phyloP scores from a whole-genome alignment of 2,797 vertebrate species.

The Hylomyscus alleni region DNA sequence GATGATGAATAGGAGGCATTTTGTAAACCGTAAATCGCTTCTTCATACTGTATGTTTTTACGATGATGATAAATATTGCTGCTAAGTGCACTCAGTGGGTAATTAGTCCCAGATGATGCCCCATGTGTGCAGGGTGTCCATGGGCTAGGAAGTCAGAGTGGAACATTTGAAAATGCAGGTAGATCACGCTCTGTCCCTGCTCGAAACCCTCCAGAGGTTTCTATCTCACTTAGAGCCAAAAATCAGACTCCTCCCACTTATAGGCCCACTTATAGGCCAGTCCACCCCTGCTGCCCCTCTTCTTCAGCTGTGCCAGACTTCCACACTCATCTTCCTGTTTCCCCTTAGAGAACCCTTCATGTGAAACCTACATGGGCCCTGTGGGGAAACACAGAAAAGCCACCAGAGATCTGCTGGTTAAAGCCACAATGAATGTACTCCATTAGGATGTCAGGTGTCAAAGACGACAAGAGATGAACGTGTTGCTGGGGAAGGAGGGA shows the following conservation, averaged over 20 bases:
- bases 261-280: too few species aligned
- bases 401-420: background rate
- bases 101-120: conserved; percentile 76
- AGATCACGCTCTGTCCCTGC: background rate
- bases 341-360: background rate
- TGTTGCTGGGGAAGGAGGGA: rapidly evolving
- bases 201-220: background rate
- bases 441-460: background rate
- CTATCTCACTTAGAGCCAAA: background rate
- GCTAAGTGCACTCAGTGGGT: conserved; percentile 60
- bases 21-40: conserved; percentile 45
- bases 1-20: conserved; percentile 46
- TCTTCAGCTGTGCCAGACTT: background rate
- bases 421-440: background rate
- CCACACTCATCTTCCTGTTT: background rate
- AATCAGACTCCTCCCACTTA: background rate
- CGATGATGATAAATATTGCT: conserved; percentile 77
- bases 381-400: background rate
- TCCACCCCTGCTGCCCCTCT: background rate
- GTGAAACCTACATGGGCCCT: background rate
- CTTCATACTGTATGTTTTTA: conserved; percentile 59
- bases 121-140: background rate
- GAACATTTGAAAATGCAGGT: conserved; percentile 56
- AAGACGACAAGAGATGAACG: background rate
- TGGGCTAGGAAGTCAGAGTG: conserved; percentile 44